A percentile compares a stretch with the other conserved stretches of the same genome.
These are phyloP conservation scores for Chironomus striatipennis DNA, from an alignment of 1,140 invertebrate species.

Conservation along the genomic window DNA sequence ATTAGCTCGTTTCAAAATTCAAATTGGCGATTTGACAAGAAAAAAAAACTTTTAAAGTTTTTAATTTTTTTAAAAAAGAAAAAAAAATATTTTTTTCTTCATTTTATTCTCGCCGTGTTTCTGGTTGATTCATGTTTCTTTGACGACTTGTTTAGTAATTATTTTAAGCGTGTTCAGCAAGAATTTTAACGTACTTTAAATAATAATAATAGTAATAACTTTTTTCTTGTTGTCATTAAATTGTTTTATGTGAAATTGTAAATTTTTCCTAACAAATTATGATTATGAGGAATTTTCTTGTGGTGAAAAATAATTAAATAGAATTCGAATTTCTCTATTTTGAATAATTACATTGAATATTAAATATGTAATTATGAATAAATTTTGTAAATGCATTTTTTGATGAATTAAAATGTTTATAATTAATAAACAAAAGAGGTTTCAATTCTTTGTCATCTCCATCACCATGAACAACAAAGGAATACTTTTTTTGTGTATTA, in stretches of 20 bases:
- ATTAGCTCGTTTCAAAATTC: constrained; percentile 19
- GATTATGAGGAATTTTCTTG: background rate
- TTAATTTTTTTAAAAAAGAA: too few species aligned
- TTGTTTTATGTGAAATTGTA: background rate
- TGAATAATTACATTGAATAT: too few species aligned
- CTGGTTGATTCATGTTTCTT: too few species aligned
- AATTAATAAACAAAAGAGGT: constrained; percentile 23
- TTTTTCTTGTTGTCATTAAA: constrained; percentile 23
- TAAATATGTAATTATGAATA: too few species aligned
- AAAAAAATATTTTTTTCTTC: constrained; percentile 9
- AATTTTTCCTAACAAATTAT: background rate
- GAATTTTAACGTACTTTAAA: background rate
- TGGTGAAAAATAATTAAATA: background rate
- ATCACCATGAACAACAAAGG: background rate
- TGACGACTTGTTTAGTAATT: background rate
- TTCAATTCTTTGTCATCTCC: background rate
- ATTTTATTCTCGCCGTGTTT: background rate
- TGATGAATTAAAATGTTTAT: constrained; percentile 19
- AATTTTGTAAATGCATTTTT: background rate
- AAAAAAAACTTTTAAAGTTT: too few species aligned
- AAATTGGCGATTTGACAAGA: constrained; percentile 18
- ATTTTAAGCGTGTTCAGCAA: background rate
- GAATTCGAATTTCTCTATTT: background rate
- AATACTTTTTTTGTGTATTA: too few species aligned
- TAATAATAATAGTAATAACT: background rate